Percentiles rank a stretch among this genome's conserved stretches.
These are phyloP conservation scores for Hephaestus fuliginosus DNA, from an alignment of 2,797 vertebrate species.

Conservation along the genomic window DNA sequence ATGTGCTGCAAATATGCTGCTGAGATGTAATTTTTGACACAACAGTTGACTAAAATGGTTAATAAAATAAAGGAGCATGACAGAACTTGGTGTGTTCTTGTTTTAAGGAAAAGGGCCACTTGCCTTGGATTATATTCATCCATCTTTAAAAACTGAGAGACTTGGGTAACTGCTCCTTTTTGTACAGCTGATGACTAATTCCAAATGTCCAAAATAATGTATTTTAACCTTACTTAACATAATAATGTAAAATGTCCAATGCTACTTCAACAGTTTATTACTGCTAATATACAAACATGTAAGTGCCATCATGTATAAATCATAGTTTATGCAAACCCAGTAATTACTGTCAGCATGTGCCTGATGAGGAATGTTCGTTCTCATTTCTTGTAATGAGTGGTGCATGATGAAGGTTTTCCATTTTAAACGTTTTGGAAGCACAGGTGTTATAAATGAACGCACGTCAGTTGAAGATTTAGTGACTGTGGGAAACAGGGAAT, in stretches of 20 bases:
- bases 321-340: slow-evolving; percentile 24
- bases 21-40: slow-evolving; percentile 17
- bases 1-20: slow-evolving; percentile 22
- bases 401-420: not conserved
- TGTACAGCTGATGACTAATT: slow-evolving; percentile 8
- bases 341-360: slow-evolving; percentile 43
- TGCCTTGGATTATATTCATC: slow-evolving; percentile 12
- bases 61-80: not conserved
- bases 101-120: slow-evolving; percentile 1
- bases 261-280: slow-evolving; percentile 8
- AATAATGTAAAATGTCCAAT: not conserved
- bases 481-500: slow-evolving; percentile 9
- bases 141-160: slow-evolving; percentile 13
- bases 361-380: slow-evolving; percentile 25
- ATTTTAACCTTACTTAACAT: not conserved
- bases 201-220: slow-evolving; percentile 9
- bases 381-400: slow-evolving; percentile 7
- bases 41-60: not conserved
- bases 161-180: not conserved
- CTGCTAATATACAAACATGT: slow-evolving; percentile 8
- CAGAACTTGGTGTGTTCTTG: not conserved
- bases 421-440: slow-evolving; percentile 9
- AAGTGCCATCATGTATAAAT: slow-evolving; percentile 17
- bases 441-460: slow-evolving; percentile 21
- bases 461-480: slow-evolving; percentile 14